These are phyloP conservation scores for Zaprionus kolodkinae DNA, from an alignment of 1,140 invertebrate genomes.

Conservation along the genomic window DNA sequence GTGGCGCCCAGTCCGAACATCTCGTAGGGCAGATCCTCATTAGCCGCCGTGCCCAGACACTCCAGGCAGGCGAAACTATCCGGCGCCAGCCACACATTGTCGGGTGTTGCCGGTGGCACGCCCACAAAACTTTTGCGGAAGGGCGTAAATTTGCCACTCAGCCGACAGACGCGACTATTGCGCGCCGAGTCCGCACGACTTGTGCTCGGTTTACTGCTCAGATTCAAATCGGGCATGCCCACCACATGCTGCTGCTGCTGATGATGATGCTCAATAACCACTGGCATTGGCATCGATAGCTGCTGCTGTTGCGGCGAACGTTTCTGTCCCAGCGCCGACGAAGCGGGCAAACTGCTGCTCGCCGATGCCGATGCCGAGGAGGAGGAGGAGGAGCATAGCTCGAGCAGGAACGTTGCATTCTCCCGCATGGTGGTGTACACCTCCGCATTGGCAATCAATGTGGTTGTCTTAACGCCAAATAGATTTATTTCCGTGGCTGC, in stretches of 20 bases:
- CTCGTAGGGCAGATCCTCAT: constrained; percentile 85
- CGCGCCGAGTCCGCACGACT: constrained; percentile 70
- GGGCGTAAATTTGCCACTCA: constrained; percentile 72
- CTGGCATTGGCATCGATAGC: constrained; percentile 84
- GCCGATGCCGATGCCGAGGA: constrained; percentile 29
- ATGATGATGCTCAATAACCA: constrained; percentile 87
- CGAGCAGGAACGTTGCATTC: constrained; percentile 97
- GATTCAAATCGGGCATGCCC: constrained; percentile 61
- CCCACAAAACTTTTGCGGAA: constrained; percentile 76
- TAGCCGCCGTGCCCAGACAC: constrained; percentile 87
- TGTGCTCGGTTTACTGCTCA: constrained; percentile 74
- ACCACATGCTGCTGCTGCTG: constrained; percentile 20
- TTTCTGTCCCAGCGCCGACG: constrained; percentile 28
- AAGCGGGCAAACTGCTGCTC: constrained; percentile 15
- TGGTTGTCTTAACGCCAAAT: constrained; percentile 77
- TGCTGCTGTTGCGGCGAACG: constrained; percentile 85
- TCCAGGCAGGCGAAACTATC: constrained; percentile 92
- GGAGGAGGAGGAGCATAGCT: constrained; percentile 86
- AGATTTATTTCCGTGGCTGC: constrained; percentile 74
- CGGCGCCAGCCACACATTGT: constrained; percentile 86
- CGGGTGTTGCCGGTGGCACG: constrained; percentile 75
- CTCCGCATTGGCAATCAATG: constrained; percentile 80
- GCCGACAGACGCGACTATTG: constrained; percentile 70
- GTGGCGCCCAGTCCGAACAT: constrained; percentile 71
- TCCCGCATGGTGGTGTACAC: constrained; percentile 89